Evolutionary conservation across 2,888 invertebrate genomes (phyloP).

Genomic region (Melieria picta): DNA sequence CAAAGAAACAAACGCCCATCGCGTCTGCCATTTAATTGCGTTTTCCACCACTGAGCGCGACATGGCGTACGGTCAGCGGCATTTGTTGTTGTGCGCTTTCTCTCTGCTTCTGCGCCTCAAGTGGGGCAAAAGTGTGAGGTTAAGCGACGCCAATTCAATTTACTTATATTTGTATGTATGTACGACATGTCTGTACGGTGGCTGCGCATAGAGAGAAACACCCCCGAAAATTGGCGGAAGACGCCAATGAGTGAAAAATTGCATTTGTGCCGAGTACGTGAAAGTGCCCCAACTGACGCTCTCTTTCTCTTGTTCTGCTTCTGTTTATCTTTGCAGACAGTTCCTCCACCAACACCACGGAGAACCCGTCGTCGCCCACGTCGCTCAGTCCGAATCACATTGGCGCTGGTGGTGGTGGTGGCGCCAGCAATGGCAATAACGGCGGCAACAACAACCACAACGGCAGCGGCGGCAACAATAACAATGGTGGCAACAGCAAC

Average conservation of each 20-base stretch:
- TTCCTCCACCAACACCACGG: slow-evolving; percentile 76
- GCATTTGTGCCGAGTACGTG: not conserved
- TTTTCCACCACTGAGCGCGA: slow-evolving; percentile 34
- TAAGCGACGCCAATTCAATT: slow-evolving; percentile 58
- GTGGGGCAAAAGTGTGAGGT: slow-evolving; percentile 49
- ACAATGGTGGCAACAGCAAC: slow-evolving; percentile 52
- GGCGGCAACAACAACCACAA: slow-evolving; percentile 57
- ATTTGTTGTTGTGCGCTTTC: slow-evolving; percentile 27
- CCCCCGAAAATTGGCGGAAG: slow-evolving; percentile 6
- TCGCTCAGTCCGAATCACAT: slow-evolving; percentile 72
- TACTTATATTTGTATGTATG: slow-evolving; percentile 35
- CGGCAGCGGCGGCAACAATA: slow-evolving; percentile 54
- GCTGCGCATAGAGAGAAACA: not conserved
- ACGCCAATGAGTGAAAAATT: not conserved
- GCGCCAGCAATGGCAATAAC: slow-evolving; percentile 60
- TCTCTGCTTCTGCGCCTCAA: slow-evolving; percentile 56
- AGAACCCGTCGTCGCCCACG: slow-evolving; percentile 71
- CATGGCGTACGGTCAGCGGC: not conserved
- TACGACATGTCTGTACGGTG: not conserved
- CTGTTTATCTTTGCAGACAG: slow-evolving; percentile 72
- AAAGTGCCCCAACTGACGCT: not conserved
- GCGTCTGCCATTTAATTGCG: slow-evolving; percentile 37
- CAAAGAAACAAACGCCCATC: slow-evolving; percentile 35
- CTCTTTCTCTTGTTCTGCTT: slow-evolving; percentile 33
- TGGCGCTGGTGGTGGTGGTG: slow-evolving; percentile 54